phyloP scores from a whole-genome alignment of 2,113 vertebrate genomes.

The Lagenorhynchus albirostris region DNA sequence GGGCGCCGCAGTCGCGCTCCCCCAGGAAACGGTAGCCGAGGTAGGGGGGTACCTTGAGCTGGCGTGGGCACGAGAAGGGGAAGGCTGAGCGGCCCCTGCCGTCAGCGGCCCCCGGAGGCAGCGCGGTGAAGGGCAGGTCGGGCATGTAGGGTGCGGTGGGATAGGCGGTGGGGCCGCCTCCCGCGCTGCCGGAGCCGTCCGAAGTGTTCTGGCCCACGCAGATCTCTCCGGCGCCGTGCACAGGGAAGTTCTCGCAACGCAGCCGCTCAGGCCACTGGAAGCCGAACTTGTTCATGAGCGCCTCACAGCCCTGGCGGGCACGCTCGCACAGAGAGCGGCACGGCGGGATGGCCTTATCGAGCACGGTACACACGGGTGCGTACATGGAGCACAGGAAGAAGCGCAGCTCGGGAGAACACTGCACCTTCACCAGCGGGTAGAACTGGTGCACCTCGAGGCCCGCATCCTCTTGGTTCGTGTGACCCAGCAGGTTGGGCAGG shows the following conservation, averaged over 20 bases:
- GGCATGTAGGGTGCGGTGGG: slow-evolving; percentile 80
- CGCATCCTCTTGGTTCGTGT: slow-evolving; percentile 90
- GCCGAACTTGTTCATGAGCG: slow-evolving; percentile 93
- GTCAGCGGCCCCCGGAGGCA: slow-evolving; percentile 46
- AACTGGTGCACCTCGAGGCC: slow-evolving; percentile 93
- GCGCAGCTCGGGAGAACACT: slow-evolving; percentile 91
- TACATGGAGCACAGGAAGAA: slow-evolving; percentile 94
- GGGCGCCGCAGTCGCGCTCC: slow-evolving; percentile 92
- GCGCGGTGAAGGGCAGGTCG: slow-evolving; percentile 79
- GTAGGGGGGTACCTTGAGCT: slow-evolving; percentile 91
- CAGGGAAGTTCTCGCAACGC: slow-evolving; percentile 89
- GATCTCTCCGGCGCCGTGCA: slow-evolving; percentile 89
- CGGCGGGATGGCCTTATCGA: slow-evolving; percentile 90
- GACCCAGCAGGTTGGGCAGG: slow-evolving; percentile 92
- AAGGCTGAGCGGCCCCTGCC: slow-evolving; percentile 64
- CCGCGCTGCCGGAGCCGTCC: slow-evolving; percentile 73
- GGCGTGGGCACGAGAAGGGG: slow-evolving; percentile 90
- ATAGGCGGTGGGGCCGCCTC: slow-evolving; percentile 77
- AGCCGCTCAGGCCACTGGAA: slow-evolving; percentile 91
- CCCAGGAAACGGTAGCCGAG: slow-evolving; percentile 93
- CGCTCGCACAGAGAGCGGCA: slow-evolving; percentile 89
- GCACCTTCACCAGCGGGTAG: slow-evolving; percentile 94
- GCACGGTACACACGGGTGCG: slow-evolving; percentile 90
- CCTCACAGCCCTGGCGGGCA: slow-evolving; percentile 92
- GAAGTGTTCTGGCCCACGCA: slow-evolving; percentile 92